Evolutionary conservation across 1,140 invertebrate species (phyloP).

Genomic region (Drosophila kanapiae): DNA sequence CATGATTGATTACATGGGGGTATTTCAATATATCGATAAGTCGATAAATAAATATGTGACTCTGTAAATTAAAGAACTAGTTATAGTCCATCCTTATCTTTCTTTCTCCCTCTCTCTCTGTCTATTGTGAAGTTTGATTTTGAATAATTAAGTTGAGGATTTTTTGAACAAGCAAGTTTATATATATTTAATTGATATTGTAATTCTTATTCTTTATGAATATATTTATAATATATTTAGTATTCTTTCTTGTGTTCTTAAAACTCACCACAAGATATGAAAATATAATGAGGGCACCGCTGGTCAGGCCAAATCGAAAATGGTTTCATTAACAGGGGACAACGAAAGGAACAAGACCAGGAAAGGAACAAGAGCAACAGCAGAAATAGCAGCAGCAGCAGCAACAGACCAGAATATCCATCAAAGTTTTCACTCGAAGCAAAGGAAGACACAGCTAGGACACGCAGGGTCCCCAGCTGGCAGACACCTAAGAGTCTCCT

Average conservation of each 20-base stretch:
- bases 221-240: not conserved
- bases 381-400: not conserved
- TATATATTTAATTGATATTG: no score
- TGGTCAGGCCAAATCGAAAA: conserved; percentile 55
- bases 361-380: conserved; percentile 4
- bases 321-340: conserved; percentile 55
- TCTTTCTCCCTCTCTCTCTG: no score
- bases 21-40: not conserved
- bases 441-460: conserved; percentile 16
- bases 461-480: conserved; percentile 42
- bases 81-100: no score
- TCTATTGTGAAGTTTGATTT: no score
- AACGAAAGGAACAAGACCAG: conserved; percentile 1
- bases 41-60: not conserved
- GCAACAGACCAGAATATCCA: conserved; percentile 56
- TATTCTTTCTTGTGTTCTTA: not conserved
- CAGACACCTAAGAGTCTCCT: conserved; percentile 66
- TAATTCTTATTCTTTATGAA: not conserved
- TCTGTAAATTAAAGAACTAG: no score
- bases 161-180: no score
- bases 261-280: not conserved
- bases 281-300: not conserved
- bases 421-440: conserved; percentile 55
- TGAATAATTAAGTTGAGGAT: no score
- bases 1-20: not conserved